Percentiles rank a stretch among this genome's conserved stretches.
phyloP scores from a whole-genome alignment of 2,113 vertebrate species.

The Acanthochromis polyacanthus region DNA sequence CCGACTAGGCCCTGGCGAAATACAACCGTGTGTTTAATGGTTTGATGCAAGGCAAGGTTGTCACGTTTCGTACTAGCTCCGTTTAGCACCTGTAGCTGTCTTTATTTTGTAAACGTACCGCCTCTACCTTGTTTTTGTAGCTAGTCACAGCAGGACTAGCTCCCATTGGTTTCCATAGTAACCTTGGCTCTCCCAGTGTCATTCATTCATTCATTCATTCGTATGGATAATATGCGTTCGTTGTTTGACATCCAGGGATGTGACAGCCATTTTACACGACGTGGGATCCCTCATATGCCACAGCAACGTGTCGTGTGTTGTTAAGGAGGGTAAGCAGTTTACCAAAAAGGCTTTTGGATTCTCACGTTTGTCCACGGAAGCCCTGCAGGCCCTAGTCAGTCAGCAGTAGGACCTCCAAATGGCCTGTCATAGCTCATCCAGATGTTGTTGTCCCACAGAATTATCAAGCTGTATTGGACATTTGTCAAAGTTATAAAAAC shows the following conservation, averaged over 20 bases:
- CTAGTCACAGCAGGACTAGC: conserved; percentile 45
- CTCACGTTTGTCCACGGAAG: neutral
- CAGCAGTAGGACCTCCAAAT: neutral
- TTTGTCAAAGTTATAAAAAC: neutral
- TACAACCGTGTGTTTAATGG: neutral
- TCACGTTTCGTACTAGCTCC: neutral
- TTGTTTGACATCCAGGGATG: conserved; percentile 8
- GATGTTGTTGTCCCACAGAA: neutral
- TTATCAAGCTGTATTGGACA: no score
- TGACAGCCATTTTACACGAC: conserved; percentile 10
- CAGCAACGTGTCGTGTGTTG: neutral
- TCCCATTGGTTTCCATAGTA: conserved; percentile 83
- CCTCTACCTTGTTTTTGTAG: conserved; percentile 24
- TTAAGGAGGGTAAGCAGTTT: neutral
- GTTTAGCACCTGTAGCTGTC: neutral
- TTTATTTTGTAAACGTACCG: neutral
- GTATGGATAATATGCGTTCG: conserved; percentile 21
- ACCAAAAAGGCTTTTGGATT: neutral
- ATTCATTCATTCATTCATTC: conserved; percentile 40
- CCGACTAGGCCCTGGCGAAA: conserved; percentile 52
- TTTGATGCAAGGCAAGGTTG: neutral
- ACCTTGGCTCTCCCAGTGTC: conserved; percentile 68
- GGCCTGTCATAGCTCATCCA: neutral
- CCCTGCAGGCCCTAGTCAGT: neutral
- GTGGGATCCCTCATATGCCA: neutral